Evolutionary conservation across 1,140 invertebrate genomes (phyloP).

Genomic region (Drosophila grimshawi): DNA sequence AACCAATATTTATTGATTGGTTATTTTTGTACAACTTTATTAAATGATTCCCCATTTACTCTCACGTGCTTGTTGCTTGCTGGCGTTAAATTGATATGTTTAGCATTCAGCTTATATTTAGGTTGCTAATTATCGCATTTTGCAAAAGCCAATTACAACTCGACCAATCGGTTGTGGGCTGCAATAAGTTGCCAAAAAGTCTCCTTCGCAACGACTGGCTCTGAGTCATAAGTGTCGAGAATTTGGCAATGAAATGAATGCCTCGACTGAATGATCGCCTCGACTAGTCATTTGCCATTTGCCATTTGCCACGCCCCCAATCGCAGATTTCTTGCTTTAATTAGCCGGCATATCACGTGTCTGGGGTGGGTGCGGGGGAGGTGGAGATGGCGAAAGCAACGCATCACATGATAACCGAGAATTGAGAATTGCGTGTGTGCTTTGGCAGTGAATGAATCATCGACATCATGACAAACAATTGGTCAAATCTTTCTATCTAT

Average conservation of each 20-base stretch:
- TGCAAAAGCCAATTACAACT: constrained; percentile 40
- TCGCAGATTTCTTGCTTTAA: constrained; percentile 45
- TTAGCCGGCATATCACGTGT: constrained; percentile 79
- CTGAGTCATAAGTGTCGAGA: constrained; percentile 56
- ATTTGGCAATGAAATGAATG: constrained; percentile 74
- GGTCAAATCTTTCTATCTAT: background rate
- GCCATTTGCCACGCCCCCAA: constrained; percentile 37
- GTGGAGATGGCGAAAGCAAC: constrained; percentile 13
- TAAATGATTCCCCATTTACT: background rate
- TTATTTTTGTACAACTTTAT: background rate
- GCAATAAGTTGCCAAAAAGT: constrained; percentile 49
- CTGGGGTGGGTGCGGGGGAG: constrained; percentile 21
- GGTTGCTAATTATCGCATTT: constrained; percentile 36
- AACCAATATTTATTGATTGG: background rate
- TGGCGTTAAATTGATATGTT: constrained; percentile 2
- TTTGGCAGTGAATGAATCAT: constrained; percentile 35
- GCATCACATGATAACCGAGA: constrained; percentile 72
- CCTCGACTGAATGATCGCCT: background rate
- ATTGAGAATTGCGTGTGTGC: constrained; percentile 64
- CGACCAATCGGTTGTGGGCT: constrained; percentile 29
- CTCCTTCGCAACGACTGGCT: constrained; percentile 40
- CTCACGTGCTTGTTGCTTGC: background rate
- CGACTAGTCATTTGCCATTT: background rate
- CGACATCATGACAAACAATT: constrained; percentile 3
- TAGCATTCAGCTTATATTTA: constrained; percentile 32